phyloP scores from a whole-genome alignment of 2,888 invertebrate species.

The Eupelmus urozonus region DNA sequence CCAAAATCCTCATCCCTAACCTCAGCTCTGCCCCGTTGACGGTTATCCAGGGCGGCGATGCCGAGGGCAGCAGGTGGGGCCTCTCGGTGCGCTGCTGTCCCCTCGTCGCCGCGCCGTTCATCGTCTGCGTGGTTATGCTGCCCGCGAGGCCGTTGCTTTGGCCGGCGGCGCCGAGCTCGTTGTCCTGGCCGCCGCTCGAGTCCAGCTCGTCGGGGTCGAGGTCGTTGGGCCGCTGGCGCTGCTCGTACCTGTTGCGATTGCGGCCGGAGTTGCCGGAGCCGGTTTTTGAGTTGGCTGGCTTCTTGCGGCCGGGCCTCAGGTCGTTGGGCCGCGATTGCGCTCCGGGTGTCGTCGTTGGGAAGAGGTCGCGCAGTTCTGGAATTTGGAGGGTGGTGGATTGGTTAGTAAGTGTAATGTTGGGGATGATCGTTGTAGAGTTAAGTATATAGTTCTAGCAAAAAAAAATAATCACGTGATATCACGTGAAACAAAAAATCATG shows the following conservation, averaged over 20 bases:
- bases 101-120: slow-evolving; percentile 60
- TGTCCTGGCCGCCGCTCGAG: slow-evolving; percentile 34
- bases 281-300: slow-evolving; percentile 28
- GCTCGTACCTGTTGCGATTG: slow-evolving; percentile 30
- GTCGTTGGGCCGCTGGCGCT: slow-evolving; percentile 16
- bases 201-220: slow-evolving; percentile 8
- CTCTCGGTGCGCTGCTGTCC: slow-evolving; percentile 73
- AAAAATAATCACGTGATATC: too few relatives aligned
- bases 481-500: too few relatives aligned
- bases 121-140: slow-evolving; percentile 45
- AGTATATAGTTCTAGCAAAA: too few relatives aligned
- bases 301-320: slow-evolving; percentile 51
- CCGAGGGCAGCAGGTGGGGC: slow-evolving; percentile 69
- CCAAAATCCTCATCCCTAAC: not conserved
- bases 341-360: slow-evolving; percentile 53
- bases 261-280: slow-evolving; percentile 16
- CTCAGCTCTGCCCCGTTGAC: slow-evolving; percentile 6
- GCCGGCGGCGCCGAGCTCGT: slow-evolving; percentile 38
- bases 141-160: slow-evolving; percentile 54
- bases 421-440: too few relatives aligned
- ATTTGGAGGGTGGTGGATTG: too few relatives aligned
- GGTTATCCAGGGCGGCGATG: slow-evolving; percentile 70
- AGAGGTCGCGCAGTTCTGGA: slow-evolving; percentile 50
- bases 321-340: slow-evolving; percentile 53
- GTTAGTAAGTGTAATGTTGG: too few relatives aligned